A percentile compares a stretch with the other conserved stretches of the same genome.
Evolutionary conservation across 2,113 vertebrate species (phyloP).

Genomic region (Clarias batrachus): DNA sequence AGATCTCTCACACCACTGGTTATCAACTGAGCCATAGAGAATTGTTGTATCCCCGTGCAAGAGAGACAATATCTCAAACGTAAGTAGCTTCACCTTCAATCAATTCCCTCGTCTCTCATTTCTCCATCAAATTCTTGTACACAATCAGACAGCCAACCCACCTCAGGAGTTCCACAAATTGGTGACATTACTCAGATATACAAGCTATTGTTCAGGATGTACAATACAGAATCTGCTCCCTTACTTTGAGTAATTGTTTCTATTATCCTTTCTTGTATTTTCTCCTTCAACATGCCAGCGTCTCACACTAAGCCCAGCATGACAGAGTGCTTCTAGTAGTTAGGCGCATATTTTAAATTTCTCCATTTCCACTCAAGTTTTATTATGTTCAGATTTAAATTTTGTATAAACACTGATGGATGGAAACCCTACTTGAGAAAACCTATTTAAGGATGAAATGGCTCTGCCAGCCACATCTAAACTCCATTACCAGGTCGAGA

Average conservation of each 20-base stretch:
- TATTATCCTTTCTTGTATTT: not conserved
- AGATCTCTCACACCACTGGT: not conserved
- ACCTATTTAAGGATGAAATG: constrained; percentile 9
- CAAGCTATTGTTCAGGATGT: not conserved
- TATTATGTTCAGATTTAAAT: not conserved
- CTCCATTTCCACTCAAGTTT: not conserved
- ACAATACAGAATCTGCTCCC: too few species aligned
- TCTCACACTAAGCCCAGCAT: not conserved
- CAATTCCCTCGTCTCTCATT: not conserved
- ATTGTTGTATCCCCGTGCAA: not conserved
- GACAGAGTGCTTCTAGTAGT: not conserved
- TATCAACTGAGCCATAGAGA: not conserved
- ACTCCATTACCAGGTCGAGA: not conserved
- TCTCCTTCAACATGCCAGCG: not conserved
- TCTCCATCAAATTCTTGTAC: not conserved
- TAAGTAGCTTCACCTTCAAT: not conserved
- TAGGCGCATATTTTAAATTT: not conserved
- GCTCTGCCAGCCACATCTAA: not conserved
- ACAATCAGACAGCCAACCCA: not conserved
- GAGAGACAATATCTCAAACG: not conserved
- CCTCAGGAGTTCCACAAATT: not conserved
- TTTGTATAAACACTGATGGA: not conserved
- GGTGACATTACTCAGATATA: not conserved
- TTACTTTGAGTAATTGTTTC: not conserved
- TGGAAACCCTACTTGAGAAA: not conserved